A percentile compares a stretch with the other conserved stretches of the same genome.
phyloP scores from a whole-genome alignment of 1,140 invertebrate genomes.

The Aphidius ervi region DNA sequence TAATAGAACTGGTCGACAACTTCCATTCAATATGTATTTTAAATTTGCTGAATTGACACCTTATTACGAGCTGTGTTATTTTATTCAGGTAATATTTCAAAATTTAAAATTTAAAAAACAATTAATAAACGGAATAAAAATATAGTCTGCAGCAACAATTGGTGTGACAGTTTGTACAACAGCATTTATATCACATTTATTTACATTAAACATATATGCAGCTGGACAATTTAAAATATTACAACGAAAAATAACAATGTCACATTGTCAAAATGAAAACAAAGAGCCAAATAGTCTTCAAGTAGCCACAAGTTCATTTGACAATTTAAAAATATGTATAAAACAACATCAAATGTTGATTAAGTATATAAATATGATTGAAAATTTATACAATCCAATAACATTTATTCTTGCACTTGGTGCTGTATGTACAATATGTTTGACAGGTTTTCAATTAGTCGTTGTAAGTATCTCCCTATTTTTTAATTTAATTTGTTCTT shows the following conservation, averaged over 20 bases:
- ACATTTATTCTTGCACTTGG: constrained; percentile 30
- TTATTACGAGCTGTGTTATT: constrained; percentile 31
- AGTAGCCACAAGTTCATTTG: background rate
- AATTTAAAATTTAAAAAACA: background rate
- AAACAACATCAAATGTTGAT: constrained; percentile 33
- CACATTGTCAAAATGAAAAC: constrained; percentile 10
- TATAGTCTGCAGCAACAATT: constrained; percentile 25
- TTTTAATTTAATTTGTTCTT: background rate
- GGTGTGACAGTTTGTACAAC: constrained; percentile 19
- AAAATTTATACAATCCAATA: constrained; percentile 29
- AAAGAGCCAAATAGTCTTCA: background rate
- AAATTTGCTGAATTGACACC: constrained; percentile 29
- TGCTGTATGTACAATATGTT: constrained; percentile 29
- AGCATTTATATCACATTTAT: constrained; percentile 26
- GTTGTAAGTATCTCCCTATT: constrained; percentile 18
- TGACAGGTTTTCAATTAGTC: constrained; percentile 31
- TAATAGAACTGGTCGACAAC: constrained; percentile 20
- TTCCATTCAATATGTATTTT: constrained; percentile 31
- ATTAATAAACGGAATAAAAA: constrained; percentile 8
- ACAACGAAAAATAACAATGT: constrained; percentile 22
- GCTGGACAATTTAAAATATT: constrained; percentile 26
- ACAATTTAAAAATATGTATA: constrained; percentile 29
- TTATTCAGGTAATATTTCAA: constrained; percentile 29
- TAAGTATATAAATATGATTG: constrained; percentile 27
- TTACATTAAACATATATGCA: constrained; percentile 21